Conservation (phyloP, 2,888 invertebrate species). For the Pristionchus maxplancki region DNA sequence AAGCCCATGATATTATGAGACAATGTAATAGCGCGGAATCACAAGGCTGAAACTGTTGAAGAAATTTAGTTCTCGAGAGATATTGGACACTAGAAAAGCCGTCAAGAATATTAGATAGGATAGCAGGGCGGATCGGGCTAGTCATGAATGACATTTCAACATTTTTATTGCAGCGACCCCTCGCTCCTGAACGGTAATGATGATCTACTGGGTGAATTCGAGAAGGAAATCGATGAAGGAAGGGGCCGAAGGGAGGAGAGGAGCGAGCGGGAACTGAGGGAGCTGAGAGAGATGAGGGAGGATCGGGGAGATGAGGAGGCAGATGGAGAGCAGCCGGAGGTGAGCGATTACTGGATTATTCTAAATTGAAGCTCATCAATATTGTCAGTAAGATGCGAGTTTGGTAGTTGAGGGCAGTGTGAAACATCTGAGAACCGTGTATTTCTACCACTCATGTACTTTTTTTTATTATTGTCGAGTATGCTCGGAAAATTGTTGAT, state of each 20-base stretch:
- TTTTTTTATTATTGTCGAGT: too few relatives aligned
- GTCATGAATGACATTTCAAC: too few relatives aligned
- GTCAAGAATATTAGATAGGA: too few relatives aligned
- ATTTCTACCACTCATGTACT: too few relatives aligned
- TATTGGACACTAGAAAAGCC: too few relatives aligned
- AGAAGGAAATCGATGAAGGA: neutral
- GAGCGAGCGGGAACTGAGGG: neutral
- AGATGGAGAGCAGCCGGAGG: constrained; percentile 1
- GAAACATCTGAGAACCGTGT: neutral
- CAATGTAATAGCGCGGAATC: too few relatives aligned
- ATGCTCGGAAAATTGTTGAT: too few relatives aligned
- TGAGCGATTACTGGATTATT: neutral
- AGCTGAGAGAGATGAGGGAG: neutral
- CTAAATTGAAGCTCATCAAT: neutral
- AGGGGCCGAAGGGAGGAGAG: neutral
- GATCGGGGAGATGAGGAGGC: neutral
- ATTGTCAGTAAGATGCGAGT: too few relatives aligned
- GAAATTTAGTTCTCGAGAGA: too few relatives aligned
- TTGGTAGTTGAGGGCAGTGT: neutral
- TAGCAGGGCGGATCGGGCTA: too few relatives aligned
- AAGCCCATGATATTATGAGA: too few relatives aligned
- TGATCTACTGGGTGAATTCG: constrained; percentile 13
- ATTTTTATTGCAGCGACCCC: constrained; percentile 16
- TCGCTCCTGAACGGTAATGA: neutral
- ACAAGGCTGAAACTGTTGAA: too few relatives aligned